These are phyloP conservation scores for Macaca nemestrina DNA, from an alignment of 2,113 vertebrate species.

Conservation along the genomic window DNA sequence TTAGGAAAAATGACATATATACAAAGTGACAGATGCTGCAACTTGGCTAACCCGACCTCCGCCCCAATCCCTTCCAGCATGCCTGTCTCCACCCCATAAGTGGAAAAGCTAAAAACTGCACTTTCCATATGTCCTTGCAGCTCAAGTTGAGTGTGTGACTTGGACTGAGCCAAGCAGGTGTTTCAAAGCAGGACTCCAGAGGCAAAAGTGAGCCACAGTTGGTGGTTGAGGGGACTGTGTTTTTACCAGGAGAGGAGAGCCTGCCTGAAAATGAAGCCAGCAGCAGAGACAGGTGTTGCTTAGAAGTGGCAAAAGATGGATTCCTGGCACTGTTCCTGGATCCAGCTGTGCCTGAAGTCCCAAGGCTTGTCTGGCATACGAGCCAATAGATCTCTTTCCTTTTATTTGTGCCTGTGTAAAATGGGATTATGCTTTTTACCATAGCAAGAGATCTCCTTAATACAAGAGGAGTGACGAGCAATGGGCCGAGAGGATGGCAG, in stretches of 20 bases:
- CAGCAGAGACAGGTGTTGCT: neutral
- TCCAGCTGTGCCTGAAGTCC: neutral
- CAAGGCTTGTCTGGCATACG: neutral
- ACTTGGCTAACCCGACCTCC: neutral
- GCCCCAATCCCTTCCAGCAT: accelerated
- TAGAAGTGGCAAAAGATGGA: neutral
- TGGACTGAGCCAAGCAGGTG: neutral
- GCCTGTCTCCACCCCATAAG: neutral
- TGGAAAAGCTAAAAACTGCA: neutral
- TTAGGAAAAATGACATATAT: neutral
- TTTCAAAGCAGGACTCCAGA: neutral
- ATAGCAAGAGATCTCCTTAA: neutral
- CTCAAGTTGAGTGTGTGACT: neutral
- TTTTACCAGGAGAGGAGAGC: neutral
- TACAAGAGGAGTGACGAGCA: neutral
- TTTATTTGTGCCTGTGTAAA: neutral
- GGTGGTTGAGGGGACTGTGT: neutral
- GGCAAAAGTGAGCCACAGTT: neutral
- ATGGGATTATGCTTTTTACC: neutral
- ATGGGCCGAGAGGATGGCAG: neutral
- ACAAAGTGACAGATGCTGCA: neutral
- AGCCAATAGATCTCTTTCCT: neutral
- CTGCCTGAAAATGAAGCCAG: neutral
- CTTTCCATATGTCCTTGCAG: neutral
- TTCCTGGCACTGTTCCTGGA: neutral